Conservation (phyloP, 2,888 invertebrate genomes). For the Xestia rhomboidea region DNA sequence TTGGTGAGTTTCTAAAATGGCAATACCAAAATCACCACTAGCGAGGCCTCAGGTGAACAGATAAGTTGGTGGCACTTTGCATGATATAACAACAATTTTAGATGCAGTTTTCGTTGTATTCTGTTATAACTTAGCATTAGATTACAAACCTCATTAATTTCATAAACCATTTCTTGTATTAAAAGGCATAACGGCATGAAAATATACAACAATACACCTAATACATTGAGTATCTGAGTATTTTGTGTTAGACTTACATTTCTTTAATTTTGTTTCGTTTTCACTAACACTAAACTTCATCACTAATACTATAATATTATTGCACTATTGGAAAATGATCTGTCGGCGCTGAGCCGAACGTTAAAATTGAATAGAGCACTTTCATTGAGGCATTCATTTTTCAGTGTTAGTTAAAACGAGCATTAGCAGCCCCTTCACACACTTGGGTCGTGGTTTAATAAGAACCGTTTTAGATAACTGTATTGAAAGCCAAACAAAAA, state of each 20-base stretch:
- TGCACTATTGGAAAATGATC: not conserved
- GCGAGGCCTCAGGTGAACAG: too few species aligned
- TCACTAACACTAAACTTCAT: not conserved
- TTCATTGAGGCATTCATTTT: not conserved
- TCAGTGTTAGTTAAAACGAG: not conserved
- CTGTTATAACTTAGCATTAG: constrained; percentile 22
- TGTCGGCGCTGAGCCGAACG: not conserved
- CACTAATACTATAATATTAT: not conserved
- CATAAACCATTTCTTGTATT: constrained; percentile 6
- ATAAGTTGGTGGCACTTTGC: too few species aligned
- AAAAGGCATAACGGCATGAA: constrained; percentile 2
- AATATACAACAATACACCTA: constrained; percentile 14
- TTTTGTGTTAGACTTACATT: constrained; percentile 30
- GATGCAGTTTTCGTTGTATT: constrained; percentile 34
- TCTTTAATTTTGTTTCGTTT: constrained; percentile 11
- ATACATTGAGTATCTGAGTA: constrained; percentile 50
- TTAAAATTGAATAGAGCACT: not conserved
- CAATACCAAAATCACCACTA: too few species aligned
- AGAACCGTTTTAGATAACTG: not conserved
- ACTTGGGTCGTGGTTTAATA: not conserved
- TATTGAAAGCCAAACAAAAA: not conserved
- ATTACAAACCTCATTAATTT: constrained; percentile 20
- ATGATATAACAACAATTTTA: not conserved
- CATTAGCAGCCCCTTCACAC: constrained; percentile 12
- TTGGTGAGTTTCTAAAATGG: too few species aligned